Evolutionary conservation across 2,888 invertebrate genomes (phyloP).

Genomic region (Silvanus unidentatus): DNA sequence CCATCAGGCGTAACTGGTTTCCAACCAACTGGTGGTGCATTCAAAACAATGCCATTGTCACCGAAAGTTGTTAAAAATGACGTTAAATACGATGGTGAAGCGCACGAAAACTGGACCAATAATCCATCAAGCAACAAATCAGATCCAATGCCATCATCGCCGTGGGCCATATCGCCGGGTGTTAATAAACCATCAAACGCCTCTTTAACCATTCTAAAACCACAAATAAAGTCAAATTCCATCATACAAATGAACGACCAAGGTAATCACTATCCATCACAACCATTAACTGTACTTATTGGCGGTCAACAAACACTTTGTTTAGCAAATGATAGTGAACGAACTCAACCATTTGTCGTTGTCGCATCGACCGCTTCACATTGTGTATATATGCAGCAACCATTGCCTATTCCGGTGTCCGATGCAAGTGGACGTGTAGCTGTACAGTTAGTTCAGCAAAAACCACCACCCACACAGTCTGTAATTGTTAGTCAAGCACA

Average conservation of each 20-base stretch:
- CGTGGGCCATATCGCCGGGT: slow-evolving; percentile 30
- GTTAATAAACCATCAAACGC: slow-evolving; percentile 25
- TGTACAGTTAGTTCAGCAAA: slow-evolving; percentile 38
- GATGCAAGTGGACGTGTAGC: slow-evolving; percentile 39
- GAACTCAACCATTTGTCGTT: slow-evolving; percentile 41
- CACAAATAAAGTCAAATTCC: slow-evolving; percentile 35
- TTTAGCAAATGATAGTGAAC: slow-evolving; percentile 35
- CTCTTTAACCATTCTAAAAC: slow-evolving; percentile 40
- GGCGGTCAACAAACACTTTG: slow-evolving; percentile 37
- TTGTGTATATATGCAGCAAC: slow-evolving; percentile 45
- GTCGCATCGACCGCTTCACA: slow-evolving; percentile 43
- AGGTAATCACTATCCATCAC: slow-evolving; percentile 34
- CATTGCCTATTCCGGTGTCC: slow-evolving; percentile 48
- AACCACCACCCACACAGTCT: slow-evolving; percentile 47
- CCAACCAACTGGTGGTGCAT: slow-evolving; percentile 89
- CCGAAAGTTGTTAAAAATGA: slow-evolving; percentile 47
- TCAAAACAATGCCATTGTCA: slow-evolving; percentile 75
- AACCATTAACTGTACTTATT: slow-evolving; percentile 45
- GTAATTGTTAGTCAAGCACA: slow-evolving; percentile 53
- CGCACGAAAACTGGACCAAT: slow-evolving; percentile 22
- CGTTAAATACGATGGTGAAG: slow-evolving; percentile 17
- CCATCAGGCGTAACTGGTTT: slow-evolving; percentile 81
- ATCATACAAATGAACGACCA: slow-evolving; percentile 37
- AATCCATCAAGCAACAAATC: slow-evolving; percentile 18
- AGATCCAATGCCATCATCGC: slow-evolving; percentile 22